A percentile compares a stretch with the other conserved stretches of the same genome.
Evolutionary conservation across 2,888 invertebrate genomes (phyloP).

Genomic region (Meiosimyza platycephala): DNA sequence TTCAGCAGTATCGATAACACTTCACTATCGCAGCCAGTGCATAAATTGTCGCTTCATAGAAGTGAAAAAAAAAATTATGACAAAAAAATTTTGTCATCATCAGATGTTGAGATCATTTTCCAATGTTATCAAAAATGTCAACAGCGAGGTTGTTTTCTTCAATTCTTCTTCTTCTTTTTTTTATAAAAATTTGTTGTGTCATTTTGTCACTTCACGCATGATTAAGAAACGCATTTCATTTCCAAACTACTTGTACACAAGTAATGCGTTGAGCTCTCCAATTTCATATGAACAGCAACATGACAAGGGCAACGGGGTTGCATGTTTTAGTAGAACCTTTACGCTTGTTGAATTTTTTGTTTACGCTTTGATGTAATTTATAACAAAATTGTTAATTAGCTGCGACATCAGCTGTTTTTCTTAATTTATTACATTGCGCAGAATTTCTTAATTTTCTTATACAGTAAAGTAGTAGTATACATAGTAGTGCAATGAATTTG

Average conservation of each 20-base stretch:
- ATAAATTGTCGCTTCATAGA: too few relatives aligned
- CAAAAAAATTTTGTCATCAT: background rate
- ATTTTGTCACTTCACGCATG: slow-evolving; percentile 60
- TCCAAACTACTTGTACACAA: background rate
- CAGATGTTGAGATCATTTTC: slow-evolving; percentile 29
- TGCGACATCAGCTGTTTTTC: slow-evolving; percentile 63
- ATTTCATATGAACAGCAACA: background rate
- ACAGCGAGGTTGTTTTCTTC: slow-evolving; percentile 35
- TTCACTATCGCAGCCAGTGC: too few relatives aligned
- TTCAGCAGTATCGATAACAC: too few relatives aligned
- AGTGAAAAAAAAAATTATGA: too few relatives aligned
- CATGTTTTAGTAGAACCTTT: background rate
- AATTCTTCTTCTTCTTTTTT: slow-evolving; percentile 26
- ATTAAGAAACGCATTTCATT: slow-evolving; percentile 49
- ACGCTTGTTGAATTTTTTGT: slow-evolving; percentile 8
- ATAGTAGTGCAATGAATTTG: too few relatives aligned
- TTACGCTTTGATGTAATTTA: slow-evolving; percentile 56
- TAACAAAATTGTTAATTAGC: slow-evolving; percentile 67
- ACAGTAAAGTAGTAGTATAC: too few relatives aligned
- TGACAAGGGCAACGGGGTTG: background rate
- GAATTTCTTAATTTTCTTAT: background rate
- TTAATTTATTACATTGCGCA: slow-evolving; percentile 53
- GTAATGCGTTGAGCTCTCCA: slow-evolving; percentile 10
- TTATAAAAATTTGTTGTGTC: slow-evolving; percentile 48
- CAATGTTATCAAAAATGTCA: slow-evolving; percentile 37